These are phyloP conservation scores for Chloroclysta siterata DNA, from an alignment of 2,888 invertebrate genomes.

Conservation along the genomic window DNA sequence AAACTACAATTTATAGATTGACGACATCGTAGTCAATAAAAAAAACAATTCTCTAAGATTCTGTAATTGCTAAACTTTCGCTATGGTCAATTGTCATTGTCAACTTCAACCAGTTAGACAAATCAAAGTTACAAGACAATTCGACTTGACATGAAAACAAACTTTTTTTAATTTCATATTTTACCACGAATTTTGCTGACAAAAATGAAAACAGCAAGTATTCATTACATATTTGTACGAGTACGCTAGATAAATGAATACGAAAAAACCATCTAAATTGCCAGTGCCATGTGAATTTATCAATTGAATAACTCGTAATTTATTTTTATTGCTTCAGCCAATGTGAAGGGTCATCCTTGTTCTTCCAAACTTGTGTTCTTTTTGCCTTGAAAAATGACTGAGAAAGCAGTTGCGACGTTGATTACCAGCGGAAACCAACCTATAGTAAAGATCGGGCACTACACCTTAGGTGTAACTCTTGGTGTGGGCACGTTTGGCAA, in stretches of 20 bases:
- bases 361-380: slow-evolving; percentile 15
- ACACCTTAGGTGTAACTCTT: slow-evolving; percentile 93
- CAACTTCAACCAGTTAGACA: neutral
- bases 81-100: neutral
- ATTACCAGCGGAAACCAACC: slow-evolving; percentile 85
- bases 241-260: neutral
- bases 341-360: slow-evolving; percentile 40
- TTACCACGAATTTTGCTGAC: neutral
- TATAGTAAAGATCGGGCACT: slow-evolving; percentile 98
- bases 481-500: slow-evolving; percentile 99
- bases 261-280: neutral
- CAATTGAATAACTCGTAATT: neutral
- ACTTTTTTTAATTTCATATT: too few relatives aligned
- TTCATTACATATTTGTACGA: neutral
- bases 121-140: neutral
- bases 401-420: slow-evolving; percentile 64
- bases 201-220: neutral
- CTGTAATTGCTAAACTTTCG: neutral
- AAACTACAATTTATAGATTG: too few relatives aligned
- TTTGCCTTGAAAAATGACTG: slow-evolving; percentile 52
- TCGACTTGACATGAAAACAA: neutral
- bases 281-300: slow-evolving; percentile 28
- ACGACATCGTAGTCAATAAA: too few relatives aligned
- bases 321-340: slow-evolving; percentile 12
- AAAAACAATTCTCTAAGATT: neutral